These are phyloP conservation scores for Oceanodroma leucorhoa DNA, from an alignment of 2,797 vertebrate species.

Conservation along the genomic window DNA sequence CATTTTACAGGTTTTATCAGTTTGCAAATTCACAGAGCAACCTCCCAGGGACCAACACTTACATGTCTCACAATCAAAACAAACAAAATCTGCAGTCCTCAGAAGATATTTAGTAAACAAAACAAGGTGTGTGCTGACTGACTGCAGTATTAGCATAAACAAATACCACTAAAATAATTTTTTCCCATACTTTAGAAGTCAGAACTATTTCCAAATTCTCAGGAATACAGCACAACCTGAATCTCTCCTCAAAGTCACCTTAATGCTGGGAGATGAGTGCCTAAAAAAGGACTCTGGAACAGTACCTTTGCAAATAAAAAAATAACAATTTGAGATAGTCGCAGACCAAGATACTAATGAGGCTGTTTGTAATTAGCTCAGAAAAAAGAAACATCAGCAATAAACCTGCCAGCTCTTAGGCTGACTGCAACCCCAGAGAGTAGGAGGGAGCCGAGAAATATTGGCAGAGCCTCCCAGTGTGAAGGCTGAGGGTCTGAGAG, in stretches of 20 bases:
- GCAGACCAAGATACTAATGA: conserved; percentile 1
- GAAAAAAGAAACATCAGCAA: conserved; percentile 37
- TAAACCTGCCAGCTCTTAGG: conserved; percentile 13
- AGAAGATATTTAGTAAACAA: conserved; percentile 44
- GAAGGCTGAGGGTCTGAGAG: not conserved
- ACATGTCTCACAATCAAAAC: conserved; percentile 34
- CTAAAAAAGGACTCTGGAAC: not conserved
- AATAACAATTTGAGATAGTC: not conserved
- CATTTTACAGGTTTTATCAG: conserved; percentile 54
- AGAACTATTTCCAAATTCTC: not conserved
- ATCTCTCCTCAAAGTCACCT: not conserved
- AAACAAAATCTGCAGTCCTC: conserved; percentile 32
- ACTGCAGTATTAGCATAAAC: conserved; percentile 37
- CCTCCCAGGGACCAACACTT: conserved; percentile 39
- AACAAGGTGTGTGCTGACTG: conserved; percentile 40
- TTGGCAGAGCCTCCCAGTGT: conserved; percentile 1
- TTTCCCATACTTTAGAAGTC: conserved; percentile 6
- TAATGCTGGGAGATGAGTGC: not conserved
- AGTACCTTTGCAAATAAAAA: not conserved
- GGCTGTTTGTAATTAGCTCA: conserved; percentile 10
- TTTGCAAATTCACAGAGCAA: conserved; percentile 37
- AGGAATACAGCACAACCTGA: not conserved
- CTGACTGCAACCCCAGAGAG: not conserved
- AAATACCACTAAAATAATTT: not conserved
- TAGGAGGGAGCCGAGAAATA: conserved; percentile 5